Base-by-base conservation (phyloP, 1,140 invertebrate species). In the Magallana gigas region DNA sequence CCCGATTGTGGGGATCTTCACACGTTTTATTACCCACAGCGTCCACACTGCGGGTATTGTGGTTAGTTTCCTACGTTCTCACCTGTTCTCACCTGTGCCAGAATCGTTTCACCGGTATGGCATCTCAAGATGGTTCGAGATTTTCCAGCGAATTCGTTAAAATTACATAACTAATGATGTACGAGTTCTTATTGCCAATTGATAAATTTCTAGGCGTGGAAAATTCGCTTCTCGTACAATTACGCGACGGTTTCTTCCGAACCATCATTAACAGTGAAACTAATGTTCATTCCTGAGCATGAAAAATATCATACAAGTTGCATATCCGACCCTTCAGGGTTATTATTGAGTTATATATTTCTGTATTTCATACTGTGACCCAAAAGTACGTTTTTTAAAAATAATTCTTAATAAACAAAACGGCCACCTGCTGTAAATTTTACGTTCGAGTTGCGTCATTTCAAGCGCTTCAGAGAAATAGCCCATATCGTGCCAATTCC, bases 81-180 rank as follows among this genome's bases (percentile, higher is more conserved):
- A 76, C 68, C 68, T 76, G 68, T 76, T 76, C 68, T 76, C 68
- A 76, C 68, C 68, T 76, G 23, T 76, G 68, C 68, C 68, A 71
- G 23, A 71, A 71, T 29, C 68, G 68, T 71, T 71, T 71, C 68
- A 71, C 23, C 68, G 68, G 68, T 76, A 76, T 76, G 68, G 68
- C 68, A 76, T 76, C 23, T 76, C 68, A 76, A 76, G 68, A 76
- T 76, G 68, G 23, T 76, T 76, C 4, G 8, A 76, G 23, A 29
- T 76, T 29, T 76, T 29, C 18, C 23, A 29, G 12, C 11, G 36
- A 76, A 29, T 76, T 76, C 68, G 68, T 76, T 23, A 76, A 76
- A 76, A 76, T 76, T 76, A 76, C 68, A 76, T 76, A 76, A 76
- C 18, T 76, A 76, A 76, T 76, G 68, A 76, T 76, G 68, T 76